Base-by-base conservation (phyloP, 1,140 invertebrate species). In the Hyposmocoma kahamanoa region DNA sequence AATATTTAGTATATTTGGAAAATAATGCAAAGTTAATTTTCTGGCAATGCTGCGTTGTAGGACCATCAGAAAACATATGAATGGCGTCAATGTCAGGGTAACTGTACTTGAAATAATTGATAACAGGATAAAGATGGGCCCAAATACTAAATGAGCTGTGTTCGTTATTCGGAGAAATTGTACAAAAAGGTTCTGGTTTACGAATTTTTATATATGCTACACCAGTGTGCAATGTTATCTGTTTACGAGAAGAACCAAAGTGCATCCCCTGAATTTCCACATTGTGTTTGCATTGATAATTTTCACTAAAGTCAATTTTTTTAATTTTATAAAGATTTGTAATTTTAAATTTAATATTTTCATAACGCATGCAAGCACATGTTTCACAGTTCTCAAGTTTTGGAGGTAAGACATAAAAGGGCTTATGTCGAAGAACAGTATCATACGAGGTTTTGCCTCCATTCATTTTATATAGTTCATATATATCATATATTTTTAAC, bases 231-330 rank as follows among this genome's bases (percentile, higher is more conserved):
- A 62, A 39, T 4, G 51, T 50, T 9, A 62, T 48, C 39, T 58
- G 52, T 10, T 24, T 24, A 52, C 53, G 39, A n/a, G 39, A 46
- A 3, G 39, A 50, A 22, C 59, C 62, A 50, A 68, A 68, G 43
- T 68, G 55, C 13, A 54, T 36, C 42, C 55, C 39, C 42, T 69
- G 65, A 3, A 68, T 36, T 56, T 62, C 59, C 34, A 49, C 32
- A 2, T 28, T 21, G 15, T 57, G 26, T 50, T 68, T 65, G 22
- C 55, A 56, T 22, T 15, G 28, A 46, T 62, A 65, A 47, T 68
- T 68, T 45, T 68, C 53, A 13, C 43, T 52, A 19, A 65, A 67
- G 34, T 67, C 57, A 24, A 44, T 36, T 5, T 34, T 30, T n/a
- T 56, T 15, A 11, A 39, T 13, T n/a, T n/a, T n/a, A n/a, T n/a